Conservation (phyloP, 2,888 invertebrate genomes). For the Nomada fucata region DNA sequence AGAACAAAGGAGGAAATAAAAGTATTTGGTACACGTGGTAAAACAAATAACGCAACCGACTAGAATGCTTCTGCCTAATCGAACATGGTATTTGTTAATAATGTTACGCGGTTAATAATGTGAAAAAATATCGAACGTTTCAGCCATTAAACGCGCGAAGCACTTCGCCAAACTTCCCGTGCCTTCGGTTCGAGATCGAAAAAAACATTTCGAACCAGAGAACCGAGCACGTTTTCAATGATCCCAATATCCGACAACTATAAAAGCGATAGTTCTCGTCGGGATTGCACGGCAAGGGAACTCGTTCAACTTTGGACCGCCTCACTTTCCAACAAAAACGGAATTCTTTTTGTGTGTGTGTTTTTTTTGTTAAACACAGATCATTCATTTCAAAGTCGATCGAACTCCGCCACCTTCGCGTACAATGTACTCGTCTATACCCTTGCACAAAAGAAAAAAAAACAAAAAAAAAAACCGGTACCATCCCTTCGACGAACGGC, state of each 20-base stretch:
- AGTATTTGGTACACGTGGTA: neutral
- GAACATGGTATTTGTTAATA: no score
- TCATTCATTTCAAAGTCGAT: conserved; percentile 27
- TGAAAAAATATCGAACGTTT: neutral
- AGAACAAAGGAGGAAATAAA: neutral
- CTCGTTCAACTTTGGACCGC: conserved; percentile 5
- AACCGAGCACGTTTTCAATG: conserved; percentile 2
- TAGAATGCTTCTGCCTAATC: no score
- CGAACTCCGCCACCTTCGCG: neutral
- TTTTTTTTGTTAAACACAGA: conserved; percentile 10
- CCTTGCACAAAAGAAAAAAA: neutral
- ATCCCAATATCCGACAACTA: conserved; percentile 5
- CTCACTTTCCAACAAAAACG: conserved; percentile 18
- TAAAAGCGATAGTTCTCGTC: conserved; percentile 16
- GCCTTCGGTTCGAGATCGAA: neutral
- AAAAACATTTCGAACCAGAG: neutral
- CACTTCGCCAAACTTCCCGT: no score
- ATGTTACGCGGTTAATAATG: no score
- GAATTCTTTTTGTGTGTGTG: neutral
- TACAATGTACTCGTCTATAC: neutral
- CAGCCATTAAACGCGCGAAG: neutral
- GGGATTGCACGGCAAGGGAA: conserved; percentile 3
- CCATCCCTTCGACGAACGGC: neutral
- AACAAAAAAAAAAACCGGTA: neutral
- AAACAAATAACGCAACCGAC: neutral